Evolutionary conservation across 2,888 invertebrate genomes (phyloP), one percentile per base, ranked within the genome.

Genomic region (Papilio protenor): DNA sequence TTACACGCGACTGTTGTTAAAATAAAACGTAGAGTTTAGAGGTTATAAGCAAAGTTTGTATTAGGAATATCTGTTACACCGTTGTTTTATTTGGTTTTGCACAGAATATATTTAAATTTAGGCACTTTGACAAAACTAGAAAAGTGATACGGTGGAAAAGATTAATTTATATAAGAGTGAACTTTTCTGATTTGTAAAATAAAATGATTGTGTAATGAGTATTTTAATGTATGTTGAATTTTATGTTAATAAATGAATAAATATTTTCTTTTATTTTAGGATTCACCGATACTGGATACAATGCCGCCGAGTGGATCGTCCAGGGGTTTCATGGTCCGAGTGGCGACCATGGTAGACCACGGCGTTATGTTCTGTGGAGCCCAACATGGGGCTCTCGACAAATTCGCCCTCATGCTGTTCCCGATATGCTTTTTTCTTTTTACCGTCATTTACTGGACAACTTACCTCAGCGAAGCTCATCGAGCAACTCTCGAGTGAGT

Each of bases 351-450:
- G 76, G 89, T 95, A 16, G 95, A 96, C 84, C 92, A 93, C 74
- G 95, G 95, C 11, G 93, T 96, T 55, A 93, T 96, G 89, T 96
- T 95, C 84, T 96, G 96, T 84, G 96, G 96, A 84, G 96, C 96
- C 80, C 95, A 95, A 85, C 93, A 96, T 81, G 96, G 96, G 47
- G 90, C 95, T 59, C 89, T 96, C 79, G 96, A 96, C 87, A 95
- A 95, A 85, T 95, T 95, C 80, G 96, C 96, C 11, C 92, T 96
- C n/a, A 95, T 96, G 80, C 80, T 96, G 64, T 96, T 96, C 86
- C 96, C 96, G 1, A 80, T 96, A 79, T 95, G 95, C 86, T 96
- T 96, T 88, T 81, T 94, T 55, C 90, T 96, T 5, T 96, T 96
- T 85, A 92, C 95, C 66, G 87, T 95, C 79, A 94, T 95, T 79